Percentiles rank a stretch among this genome's conserved stretches.
Evolutionary conservation across 2,113 vertebrate species (phyloP).

Genomic region (Sorex fumeus): DNA sequence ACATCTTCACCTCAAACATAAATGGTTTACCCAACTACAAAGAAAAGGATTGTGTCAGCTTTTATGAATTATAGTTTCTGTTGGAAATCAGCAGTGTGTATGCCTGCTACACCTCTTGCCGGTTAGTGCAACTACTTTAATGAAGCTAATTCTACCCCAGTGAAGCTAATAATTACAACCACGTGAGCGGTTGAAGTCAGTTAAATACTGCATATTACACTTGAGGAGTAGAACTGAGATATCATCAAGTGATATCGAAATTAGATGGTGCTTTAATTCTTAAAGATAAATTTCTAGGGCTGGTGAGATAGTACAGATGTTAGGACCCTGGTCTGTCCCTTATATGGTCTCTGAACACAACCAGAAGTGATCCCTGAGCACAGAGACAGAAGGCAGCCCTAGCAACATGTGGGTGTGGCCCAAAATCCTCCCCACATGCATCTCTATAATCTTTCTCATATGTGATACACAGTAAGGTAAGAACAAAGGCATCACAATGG

Average conservation of each 20-base stretch:
- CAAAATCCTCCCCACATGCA: too few species aligned
- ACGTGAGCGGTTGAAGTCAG: conserved; percentile 83
- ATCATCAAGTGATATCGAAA: conserved; percentile 77
- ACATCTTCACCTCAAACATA: conserved; percentile 91
- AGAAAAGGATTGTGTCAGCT: conserved; percentile 87
- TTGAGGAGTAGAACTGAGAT: conserved; percentile 63
- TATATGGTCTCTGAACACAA: too few species aligned
- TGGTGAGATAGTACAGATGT: too few species aligned
- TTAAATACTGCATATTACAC: conserved; percentile 75
- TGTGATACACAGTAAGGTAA: too few species aligned
- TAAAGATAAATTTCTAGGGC: too few species aligned
- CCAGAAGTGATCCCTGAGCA: too few species aligned
- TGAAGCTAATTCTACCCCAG: conserved; percentile 76
- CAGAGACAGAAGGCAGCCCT: too few species aligned
- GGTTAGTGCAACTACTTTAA: conserved; percentile 44
- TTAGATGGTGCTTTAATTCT: conserved; percentile 57
- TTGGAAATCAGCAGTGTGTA: conserved; percentile 73
- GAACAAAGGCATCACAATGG: too few species aligned
- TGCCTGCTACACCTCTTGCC: conserved; percentile 65
- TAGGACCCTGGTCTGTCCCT: too few species aligned
- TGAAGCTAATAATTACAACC: conserved; percentile 87
- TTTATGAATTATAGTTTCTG: conserved; percentile 86
- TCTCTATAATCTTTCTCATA: too few species aligned
- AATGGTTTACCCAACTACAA: conserved; percentile 89
- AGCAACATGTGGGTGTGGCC: too few species aligned